These are phyloP conservation scores for Coreius guichenoti DNA, from an alignment of 2,797 vertebrate species.

Conservation along the genomic window DNA sequence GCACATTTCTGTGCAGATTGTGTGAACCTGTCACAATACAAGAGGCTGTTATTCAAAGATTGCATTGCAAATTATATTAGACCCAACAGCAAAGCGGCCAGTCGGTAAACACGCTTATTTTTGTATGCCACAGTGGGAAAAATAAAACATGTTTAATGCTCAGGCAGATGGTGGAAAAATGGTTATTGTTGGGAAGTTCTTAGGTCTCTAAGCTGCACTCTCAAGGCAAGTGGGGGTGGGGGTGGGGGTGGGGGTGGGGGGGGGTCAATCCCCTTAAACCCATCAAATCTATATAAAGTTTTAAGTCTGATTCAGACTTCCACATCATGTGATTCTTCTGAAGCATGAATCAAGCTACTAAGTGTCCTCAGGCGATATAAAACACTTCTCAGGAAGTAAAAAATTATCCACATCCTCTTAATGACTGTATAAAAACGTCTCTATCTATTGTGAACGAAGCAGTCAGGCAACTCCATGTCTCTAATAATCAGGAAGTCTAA, in stretches of 20 bases:
- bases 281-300: not conserved
- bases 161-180: not conserved
- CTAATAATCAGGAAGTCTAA: constrained; percentile 22
- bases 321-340: not conserved
- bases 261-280: not conserved
- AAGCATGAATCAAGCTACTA: not conserved
- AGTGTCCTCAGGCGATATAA: constrained; percentile 8
- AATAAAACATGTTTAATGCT: not conserved
- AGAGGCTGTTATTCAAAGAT: not conserved
- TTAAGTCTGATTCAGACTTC: not conserved
- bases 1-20: not conserved
- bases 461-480: not conserved
- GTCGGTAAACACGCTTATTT: not conserved
- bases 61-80: not conserved
- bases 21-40: not conserved
- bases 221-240: too few relatives aligned
- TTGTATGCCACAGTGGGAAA: not conserved
- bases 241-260: too few relatives aligned
- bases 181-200: too few relatives aligned
- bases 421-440: not conserved
- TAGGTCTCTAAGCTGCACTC: too few relatives aligned
- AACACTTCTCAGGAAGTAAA: not conserved
- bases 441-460: not conserved
- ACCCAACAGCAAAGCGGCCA: not conserved
- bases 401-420: constrained; percentile 10